Evolutionary conservation across 1,140 invertebrate genomes (phyloP).

Genomic region (Holotrichia oblita): DNA sequence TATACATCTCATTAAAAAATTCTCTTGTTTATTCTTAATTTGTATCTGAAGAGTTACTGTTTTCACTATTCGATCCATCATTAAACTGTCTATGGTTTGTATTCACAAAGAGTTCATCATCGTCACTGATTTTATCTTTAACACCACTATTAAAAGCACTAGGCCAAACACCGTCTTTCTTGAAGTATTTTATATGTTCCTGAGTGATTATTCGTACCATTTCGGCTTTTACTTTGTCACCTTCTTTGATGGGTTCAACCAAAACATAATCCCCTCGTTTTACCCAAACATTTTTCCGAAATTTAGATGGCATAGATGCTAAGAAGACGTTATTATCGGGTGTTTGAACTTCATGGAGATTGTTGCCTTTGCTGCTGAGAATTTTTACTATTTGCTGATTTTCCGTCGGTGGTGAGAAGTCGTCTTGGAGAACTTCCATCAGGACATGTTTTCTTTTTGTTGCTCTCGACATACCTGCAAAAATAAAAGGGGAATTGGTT

Average conservation of each 20-base stretch:
- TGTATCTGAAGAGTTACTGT: neutral
- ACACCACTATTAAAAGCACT: constrained; percentile 67
- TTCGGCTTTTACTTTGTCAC: constrained; percentile 90
- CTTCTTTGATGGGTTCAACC: constrained; percentile 88
- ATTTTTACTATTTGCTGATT: constrained; percentile 84
- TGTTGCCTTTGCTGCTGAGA: constrained; percentile 82
- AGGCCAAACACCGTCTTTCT: constrained; percentile 81
- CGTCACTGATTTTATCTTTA: constrained; percentile 41
- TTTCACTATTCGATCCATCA: constrained; percentile 42
- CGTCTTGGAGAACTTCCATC: constrained; percentile 77
- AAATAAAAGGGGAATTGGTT: constrained; percentile 17
- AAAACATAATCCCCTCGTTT: constrained; percentile 89
- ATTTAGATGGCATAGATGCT: constrained; percentile 92
- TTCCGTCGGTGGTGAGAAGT: constrained; percentile 75
- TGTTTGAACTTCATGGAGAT: constrained; percentile 85
- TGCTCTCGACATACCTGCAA: constrained; percentile 75
- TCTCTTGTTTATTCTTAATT: neutral
- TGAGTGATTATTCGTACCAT: constrained; percentile 84
- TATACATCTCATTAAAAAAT: constrained; percentile 26
- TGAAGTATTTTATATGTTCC: constrained; percentile 84
- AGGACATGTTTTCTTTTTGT: constrained; percentile 87
- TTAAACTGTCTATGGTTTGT: constrained; percentile 62
- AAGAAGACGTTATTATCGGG: constrained; percentile 71
- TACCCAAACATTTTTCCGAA: constrained; percentile 89
- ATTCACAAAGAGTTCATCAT: constrained; percentile 67